Evolutionary conservation across 2,797 vertebrate species (phyloP).

Genomic region (Enteromius mattozi): DNA sequence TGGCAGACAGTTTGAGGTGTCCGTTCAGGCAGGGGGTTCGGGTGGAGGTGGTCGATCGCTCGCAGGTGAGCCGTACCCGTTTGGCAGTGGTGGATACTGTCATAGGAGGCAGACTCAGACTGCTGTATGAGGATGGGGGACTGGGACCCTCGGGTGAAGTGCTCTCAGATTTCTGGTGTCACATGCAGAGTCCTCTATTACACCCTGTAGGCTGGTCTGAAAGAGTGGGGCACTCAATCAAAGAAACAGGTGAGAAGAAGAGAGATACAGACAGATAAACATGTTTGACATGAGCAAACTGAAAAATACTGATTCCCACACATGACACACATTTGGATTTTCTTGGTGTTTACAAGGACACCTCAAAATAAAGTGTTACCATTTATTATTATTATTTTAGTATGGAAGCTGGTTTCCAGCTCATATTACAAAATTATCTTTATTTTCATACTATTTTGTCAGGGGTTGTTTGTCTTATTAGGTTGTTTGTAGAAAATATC

Average conservation of each 20-base stretch:
- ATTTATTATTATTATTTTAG: too few species aligned
- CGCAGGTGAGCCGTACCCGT: slow-evolving; percentile 84
- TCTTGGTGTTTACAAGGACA: not conserved
- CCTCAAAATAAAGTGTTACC: too few species aligned
- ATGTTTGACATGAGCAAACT: slow-evolving; percentile 18
- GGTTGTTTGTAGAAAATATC: not conserved
- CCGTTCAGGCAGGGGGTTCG: slow-evolving; percentile 86
- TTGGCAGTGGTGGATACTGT: slow-evolving; percentile 85
- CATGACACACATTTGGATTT: not conserved
- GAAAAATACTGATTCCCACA: not conserved
- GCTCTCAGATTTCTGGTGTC: slow-evolving; percentile 92
- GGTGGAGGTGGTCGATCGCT: slow-evolving; percentile 92
- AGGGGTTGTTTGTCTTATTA: not conserved
- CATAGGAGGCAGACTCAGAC: slow-evolving; percentile 86
- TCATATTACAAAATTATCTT: too few species aligned
- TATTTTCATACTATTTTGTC: not conserved
- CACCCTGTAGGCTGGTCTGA: slow-evolving; percentile 93
- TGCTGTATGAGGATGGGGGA: slow-evolving; percentile 88
- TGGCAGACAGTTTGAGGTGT: slow-evolving; percentile 88
- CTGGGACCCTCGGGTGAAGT: slow-evolving; percentile 79
- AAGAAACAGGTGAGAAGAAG: slow-evolving; percentile 75
- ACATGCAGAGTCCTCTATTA: slow-evolving; percentile 91
- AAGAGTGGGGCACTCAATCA: slow-evolving; percentile 88
- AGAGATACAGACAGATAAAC: not conserved
- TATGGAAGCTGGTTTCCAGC: too few species aligned